Conservation (phyloP, 1,140 invertebrate genomes). For the Metopolophium dirhodum region DNA sequence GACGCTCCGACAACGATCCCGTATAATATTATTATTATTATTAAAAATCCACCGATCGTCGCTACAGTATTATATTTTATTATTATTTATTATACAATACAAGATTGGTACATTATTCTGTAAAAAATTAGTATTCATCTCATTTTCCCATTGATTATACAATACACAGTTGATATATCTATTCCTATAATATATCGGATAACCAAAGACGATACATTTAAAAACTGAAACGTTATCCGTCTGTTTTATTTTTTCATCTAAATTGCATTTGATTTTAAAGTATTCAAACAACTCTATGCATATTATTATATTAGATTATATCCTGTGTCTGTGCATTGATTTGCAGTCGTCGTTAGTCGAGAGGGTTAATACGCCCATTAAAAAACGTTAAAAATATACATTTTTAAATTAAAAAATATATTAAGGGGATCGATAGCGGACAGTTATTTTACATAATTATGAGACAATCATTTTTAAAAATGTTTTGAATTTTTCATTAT, state of each 20-base stretch:
- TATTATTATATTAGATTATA: neutral
- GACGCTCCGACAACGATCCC: neutral
- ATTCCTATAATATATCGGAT: neutral
- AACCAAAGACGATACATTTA: neutral
- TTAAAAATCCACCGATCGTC: neutral
- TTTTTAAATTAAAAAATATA: constrained; percentile 3
- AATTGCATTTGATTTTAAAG: neutral
- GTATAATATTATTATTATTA: neutral
- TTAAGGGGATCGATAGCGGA: neutral
- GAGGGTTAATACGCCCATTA: neutral
- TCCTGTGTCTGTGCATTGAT: neutral
- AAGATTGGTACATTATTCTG: neutral
- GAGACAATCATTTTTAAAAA: no score
- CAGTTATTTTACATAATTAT: no score
- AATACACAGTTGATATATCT: neutral
- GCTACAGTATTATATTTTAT: neutral
- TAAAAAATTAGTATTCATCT: neutral
- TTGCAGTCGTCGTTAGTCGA: neutral
- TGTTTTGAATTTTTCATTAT: no score
- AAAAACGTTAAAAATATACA: neutral
- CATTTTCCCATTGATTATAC: neutral
- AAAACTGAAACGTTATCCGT: constrained; percentile 6
- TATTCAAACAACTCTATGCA: neutral
- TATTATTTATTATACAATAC: neutral
- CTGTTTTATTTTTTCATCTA: neutral